These are phyloP conservation scores for Cacoxenus indagator DNA, from an alignment of 2,888 invertebrate genomes.

Conservation along the genomic window DNA sequence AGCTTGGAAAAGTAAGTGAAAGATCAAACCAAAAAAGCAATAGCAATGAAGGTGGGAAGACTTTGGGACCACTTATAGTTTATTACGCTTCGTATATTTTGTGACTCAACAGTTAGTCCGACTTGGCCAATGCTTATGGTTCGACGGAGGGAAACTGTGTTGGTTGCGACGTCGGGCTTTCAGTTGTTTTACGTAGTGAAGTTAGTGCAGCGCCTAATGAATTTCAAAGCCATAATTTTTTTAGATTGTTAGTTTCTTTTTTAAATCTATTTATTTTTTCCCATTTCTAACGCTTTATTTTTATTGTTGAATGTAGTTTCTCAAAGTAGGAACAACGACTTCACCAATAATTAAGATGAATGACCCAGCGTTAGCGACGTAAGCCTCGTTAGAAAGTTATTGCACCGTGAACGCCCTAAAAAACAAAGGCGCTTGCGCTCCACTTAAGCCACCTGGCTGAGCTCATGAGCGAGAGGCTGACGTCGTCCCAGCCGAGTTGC, in stretches of 20 bases:
- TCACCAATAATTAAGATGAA: slow-evolving; percentile 60
- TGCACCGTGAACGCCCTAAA: slow-evolving; percentile 48
- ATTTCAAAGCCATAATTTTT: slow-evolving; percentile 48
- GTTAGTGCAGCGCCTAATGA: slow-evolving; percentile 43
- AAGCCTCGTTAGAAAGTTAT: slow-evolving; percentile 53
- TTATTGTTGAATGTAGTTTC: background rate
- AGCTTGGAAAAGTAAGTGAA: background rate
- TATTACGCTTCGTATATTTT: background rate
- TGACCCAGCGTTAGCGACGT: slow-evolving; percentile 40
- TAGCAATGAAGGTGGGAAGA: slow-evolving; percentile 53
- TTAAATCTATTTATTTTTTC: slow-evolving; percentile 37
- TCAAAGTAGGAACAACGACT: background rate
- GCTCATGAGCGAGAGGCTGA: background rate
- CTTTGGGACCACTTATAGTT: slow-evolving; percentile 33
- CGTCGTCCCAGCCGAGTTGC: background rate
- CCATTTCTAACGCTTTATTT: slow-evolving; percentile 3
- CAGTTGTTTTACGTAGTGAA: background rate
- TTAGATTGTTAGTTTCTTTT: slow-evolving; percentile 33
- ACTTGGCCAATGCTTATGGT: slow-evolving; percentile 52
- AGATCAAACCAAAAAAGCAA: slow-evolving; percentile 18
- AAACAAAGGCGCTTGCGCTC: slow-evolving; percentile 30
- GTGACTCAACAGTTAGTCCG: background rate
- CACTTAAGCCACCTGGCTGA: background rate
- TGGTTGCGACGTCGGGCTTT: background rate
- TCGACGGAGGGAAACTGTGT: slow-evolving; percentile 35